These are phyloP conservation scores for Acronicta aceris DNA, from an alignment of 2,888 invertebrate genomes.

Conservation along the genomic window DNA sequence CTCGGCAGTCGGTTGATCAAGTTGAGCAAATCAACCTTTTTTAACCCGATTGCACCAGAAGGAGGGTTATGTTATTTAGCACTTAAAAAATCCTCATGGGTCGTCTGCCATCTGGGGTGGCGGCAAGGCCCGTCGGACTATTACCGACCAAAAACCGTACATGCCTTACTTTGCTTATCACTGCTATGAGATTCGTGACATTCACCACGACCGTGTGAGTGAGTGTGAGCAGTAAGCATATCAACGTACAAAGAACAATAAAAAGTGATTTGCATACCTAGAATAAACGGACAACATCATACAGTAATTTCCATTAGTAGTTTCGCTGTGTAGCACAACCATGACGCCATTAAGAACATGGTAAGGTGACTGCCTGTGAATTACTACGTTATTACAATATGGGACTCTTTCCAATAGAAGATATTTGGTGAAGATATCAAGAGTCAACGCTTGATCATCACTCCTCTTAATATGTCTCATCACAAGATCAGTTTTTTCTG, in stretches of 20 bases:
- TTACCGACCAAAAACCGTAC: no score
- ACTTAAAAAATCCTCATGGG: no score
- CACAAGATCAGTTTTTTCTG: slow-evolving; percentile 66
- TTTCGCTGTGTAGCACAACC: slow-evolving; percentile 61
- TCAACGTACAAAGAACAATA: neutral
- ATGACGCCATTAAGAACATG: slow-evolving; percentile 75
- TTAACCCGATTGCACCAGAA: no score
- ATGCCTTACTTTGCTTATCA: no score
- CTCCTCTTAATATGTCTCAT: slow-evolving; percentile 64
- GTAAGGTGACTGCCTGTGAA: slow-evolving; percentile 72
- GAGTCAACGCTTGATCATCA: slow-evolving; percentile 45
- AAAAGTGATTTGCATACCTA: slow-evolving; percentile 65
- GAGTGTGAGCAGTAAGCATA: no score
- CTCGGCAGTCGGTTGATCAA: no score
- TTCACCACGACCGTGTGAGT: no score
- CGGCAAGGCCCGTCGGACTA: no score
- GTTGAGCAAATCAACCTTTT: no score
- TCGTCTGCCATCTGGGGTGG: no score
- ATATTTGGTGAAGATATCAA: slow-evolving; percentile 66
- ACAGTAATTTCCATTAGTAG: slow-evolving; percentile 25
- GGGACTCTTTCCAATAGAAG: slow-evolving; percentile 70
- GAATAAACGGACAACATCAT: slow-evolving; percentile 65
- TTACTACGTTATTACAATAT: slow-evolving; percentile 59
- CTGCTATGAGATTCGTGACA: no score
- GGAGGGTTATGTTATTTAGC: no score